Evolutionary conservation across 2,113 vertebrate genomes (phyloP), one percentile per base, ranked within the genome.

Genomic region (Rissa tridactyla): DNA sequence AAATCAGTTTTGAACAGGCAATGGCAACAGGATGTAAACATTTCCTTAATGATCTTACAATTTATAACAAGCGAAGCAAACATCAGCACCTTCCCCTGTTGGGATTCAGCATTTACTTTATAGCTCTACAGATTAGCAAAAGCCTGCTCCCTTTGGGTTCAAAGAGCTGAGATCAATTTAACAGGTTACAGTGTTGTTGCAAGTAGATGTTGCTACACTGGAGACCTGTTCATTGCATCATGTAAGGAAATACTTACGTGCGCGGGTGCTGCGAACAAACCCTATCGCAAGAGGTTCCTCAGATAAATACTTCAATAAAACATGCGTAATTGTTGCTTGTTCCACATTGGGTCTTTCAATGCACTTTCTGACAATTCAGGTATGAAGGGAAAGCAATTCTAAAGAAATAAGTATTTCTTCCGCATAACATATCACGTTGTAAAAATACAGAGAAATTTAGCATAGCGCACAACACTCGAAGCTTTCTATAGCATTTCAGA

Each of bases 21-120:
- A 66, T 11, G 27, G 68, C 55, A 96, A 96, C 87, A 97, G 96
- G 96, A 98, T 91, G 57, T 78, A 97, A 98, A 96, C 90, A 96
- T 96, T 98, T 97, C 93, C 88, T 96, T 98, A 98, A 98, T 96
- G 96, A 97, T 90, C 92, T 81, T 77, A 75, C 79, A 65, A 68
- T 95, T 94, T 97, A 88, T 84, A 98, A 96, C 92, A 95, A 97
- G 90, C 61, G 94, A 96, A 98, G 91, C 86, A 69, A 97, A 93
- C 92, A 88, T 83, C 85, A 96, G 88, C 96, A 95, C 80, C 84
- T 94, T 86, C 94, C 85, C 95, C 96, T 95, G 60, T 7, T 73
- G 97, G 90, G 97, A 84, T 44, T 91, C 82, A 96, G 65, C 83
- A 86, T 95, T 97, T 93, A 96, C 75, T 90, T 91, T 94, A 87